Conservation (phyloP, 2,888 invertebrate genomes). For the Drosophila macrothrix region DNA sequence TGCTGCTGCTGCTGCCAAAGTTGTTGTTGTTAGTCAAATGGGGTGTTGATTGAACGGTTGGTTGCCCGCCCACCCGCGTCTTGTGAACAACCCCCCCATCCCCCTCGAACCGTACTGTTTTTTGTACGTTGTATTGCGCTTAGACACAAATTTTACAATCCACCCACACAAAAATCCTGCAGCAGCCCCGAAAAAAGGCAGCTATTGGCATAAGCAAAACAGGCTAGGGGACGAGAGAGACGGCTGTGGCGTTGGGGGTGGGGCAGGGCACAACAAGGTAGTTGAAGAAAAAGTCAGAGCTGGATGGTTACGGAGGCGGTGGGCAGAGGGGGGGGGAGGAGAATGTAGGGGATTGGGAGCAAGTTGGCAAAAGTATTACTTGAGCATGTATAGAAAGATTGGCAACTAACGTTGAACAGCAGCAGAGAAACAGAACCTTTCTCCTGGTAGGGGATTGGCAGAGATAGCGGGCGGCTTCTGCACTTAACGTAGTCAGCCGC, state of each 20-base stretch:
- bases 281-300: constrained; percentile 24
- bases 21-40: constrained; percentile 73
- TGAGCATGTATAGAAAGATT: constrained; percentile 68
- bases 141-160: constrained; percentile 79
- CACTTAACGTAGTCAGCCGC: constrained; percentile 23
- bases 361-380: constrained; percentile 74
- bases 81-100: background rate
- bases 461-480: constrained; percentile 21
- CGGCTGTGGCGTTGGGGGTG: background rate
- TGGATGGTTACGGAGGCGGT: background rate
- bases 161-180: constrained; percentile 46
- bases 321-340: background rate
- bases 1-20: constrained; percentile 32
- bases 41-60: constrained; percentile 82
- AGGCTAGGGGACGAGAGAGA: background rate
- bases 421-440: background rate
- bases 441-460: background rate
- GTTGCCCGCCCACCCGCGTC: constrained; percentile 35
- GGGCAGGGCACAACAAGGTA: constrained; percentile 33
- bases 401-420: constrained; percentile 53
- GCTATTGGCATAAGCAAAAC: constrained; percentile 7
- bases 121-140: constrained; percentile 65
- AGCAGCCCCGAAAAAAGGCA: constrained; percentile 23
- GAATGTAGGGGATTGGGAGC: background rate
- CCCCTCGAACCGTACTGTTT: constrained; percentile 7